Evolutionary conservation across 2,797 vertebrate species (phyloP), one percentile per base, ranked within the genome.

Genomic region (Harpagifer antarcticus): DNA sequence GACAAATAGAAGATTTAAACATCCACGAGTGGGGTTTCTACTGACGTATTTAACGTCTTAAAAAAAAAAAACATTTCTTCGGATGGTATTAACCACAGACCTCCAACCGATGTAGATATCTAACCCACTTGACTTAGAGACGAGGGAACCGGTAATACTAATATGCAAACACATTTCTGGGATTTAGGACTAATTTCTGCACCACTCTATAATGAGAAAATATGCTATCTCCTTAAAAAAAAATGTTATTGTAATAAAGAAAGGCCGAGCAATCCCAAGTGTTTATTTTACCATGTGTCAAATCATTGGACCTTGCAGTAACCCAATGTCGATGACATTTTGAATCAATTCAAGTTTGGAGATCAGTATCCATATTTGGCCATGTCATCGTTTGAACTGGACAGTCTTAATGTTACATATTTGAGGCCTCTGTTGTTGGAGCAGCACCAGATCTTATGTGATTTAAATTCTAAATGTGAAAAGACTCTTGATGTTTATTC

Each of bases 381-480:
- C 43, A 11, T 60, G 17, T 33, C 57, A 57, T 17, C n/a, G 43
- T 64, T 58, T 56, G 12, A 73, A 55, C 60, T 71, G 9, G 33
- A 68, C 70, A 40, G 64, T 78, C 72, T 70, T 68, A 59, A 52
- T 43, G 54, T 50, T 65, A 55, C 13, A 53, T 68, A 75, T 67
- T 62, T 69, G 27, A 62, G 40, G 48, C 53, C 42, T 3, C 47
- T 27, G 59, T 27, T 13, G 23, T 60, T 23, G 15, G 19, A 52
- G 2, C 3, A 0, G 48, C 10, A 37, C 31, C 33, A 1, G 42
- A 37, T 65, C 74, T 50, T 14, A 43, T 65, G 53, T 68, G 43
- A 73, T 54, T 71, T 31, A 48, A 44, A 74, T 16, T 11, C 8
- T 44, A 66, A 31, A 65, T 13, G 40, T 61, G 48, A 47, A 16